Evolutionary conservation across 2,797 vertebrate genomes (phyloP), one percentile per base, ranked within the genome.

Genomic region (Cynodonichthys magdalenae): DNA sequence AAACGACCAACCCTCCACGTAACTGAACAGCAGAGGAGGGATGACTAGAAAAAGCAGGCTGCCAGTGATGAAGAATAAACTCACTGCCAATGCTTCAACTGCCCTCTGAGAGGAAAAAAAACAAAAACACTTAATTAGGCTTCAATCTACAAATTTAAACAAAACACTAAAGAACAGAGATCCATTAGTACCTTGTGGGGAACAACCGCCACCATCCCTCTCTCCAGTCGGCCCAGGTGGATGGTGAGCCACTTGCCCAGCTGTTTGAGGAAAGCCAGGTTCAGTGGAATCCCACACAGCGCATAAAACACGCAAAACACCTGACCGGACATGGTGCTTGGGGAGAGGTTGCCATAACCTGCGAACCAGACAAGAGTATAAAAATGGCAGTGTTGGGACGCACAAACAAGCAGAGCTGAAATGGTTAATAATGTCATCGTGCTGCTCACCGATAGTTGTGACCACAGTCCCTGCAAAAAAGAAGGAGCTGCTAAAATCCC

Each of bases 401-500:
- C 14, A 31, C 14, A 18, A 64, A 24, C 2, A 5, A 36, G 53
- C 3, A 44, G 46, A 48, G 29, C 14, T 36, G 15, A 52, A 52
- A 41, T 6, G 20, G 10, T 20, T 10, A 7, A 59, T 6, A 3
- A 14, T 4, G 9, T 1, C 8, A n/a, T 19, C 9, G 12, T 47
- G 8, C 44, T 14, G 31, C 80, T 94, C 92, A 95, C 96, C 96
- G 88, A 98, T 96, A 47, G 96, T 97, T 45, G 97, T 98, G 82
- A 98, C 91, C 0, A 97, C 95, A 0, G 95, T 96, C 75, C 95
- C 95, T 14, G 95, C 95, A 69, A 98, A 99, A 80, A 97, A 97
- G 89, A 97, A 97, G 50, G 96, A 96, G 86, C 94, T 98, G 79
- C 95, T 92, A 41, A 97, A 98, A 81, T 99, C 96, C 96, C 96